Base-by-base conservation (phyloP, 1,140 invertebrate species). In the Eriocheir sinensis region DNA sequence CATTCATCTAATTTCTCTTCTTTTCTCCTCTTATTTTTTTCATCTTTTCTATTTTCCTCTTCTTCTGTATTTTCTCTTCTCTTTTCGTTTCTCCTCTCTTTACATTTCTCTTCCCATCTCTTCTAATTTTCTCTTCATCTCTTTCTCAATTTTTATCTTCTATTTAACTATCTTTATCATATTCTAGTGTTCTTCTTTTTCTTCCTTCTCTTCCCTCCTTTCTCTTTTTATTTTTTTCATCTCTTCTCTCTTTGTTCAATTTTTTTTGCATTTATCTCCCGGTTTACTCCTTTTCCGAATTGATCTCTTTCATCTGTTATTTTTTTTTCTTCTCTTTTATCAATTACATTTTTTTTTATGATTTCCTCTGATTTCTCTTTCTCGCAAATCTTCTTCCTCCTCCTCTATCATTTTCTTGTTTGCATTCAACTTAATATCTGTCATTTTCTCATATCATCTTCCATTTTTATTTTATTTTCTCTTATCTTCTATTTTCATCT, bases 21-120 rank as follows among this genome's bases (percentile, higher is more conserved):
- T 36, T 41, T 44, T 36, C 41, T 44, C 41, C n/a, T 89, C 9
- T 89, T 36, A 36, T 89, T 89, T 6, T 89, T n/a, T 89, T 36
- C 38, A 9, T 41, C 3, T 41, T 89, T 38, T 36, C 38, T 36
- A n/a, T 89, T 41, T 89, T 44, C 41, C n/a, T 44, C 8, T 89
- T n/a, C 38, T 9, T 44, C 34, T 36, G n/a, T 89, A n/a, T 44
- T 89, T 41, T 9, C 41, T 41, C 86, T 41, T 41, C 86, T 8
- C 6, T 38, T 41, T 41, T 38, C 6, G 4, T 44, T 89, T 41
- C n/a, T 41, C 38, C 86, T 89, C 34, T 89, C 6, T 12, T 41
- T 44, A n/a, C 6, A 30, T 12, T 41, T 44, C 41, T 89, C n/a
- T 12, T 38, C 38, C n/a, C n/a, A n/a, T 36, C 6, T 89, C 41